Conservation (phyloP, 2,888 invertebrate species). For the Oscheius sp. region DNA sequence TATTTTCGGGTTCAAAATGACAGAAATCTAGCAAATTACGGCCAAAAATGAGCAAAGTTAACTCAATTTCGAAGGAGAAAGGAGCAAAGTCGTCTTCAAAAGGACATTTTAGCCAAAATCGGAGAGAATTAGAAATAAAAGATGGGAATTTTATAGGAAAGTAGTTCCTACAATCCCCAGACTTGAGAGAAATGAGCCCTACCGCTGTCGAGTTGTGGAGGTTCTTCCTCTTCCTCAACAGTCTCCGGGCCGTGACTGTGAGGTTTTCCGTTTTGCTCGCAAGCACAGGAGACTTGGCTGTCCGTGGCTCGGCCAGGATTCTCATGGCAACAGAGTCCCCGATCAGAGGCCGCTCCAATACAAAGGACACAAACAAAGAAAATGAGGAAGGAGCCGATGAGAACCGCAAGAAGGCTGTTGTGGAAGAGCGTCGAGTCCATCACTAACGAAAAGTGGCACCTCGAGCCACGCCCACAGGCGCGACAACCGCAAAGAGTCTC, state of each 20-base stretch:
- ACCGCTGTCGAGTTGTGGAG: not conserved
- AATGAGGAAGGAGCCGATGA: slow-evolving; percentile 64
- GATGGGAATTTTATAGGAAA: too few species aligned
- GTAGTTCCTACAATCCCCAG: too few species aligned
- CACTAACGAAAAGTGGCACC: slow-evolving; percentile 18
- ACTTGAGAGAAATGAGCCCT: not conserved
- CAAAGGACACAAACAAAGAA: slow-evolving; percentile 66
- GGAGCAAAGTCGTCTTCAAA: not conserved
- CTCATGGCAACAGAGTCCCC: slow-evolving; percentile 59
- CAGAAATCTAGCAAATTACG: not conserved
- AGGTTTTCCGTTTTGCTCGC: not conserved
- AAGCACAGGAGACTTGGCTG: slow-evolving; percentile 9
- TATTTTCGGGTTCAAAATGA: not conserved
- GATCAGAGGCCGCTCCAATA: slow-evolving; percentile 63
- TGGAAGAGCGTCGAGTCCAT: slow-evolving; percentile 67
- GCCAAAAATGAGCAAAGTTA: not conserved
- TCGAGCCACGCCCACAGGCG: slow-evolving; percentile 9
- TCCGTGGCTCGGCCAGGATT: not conserved
- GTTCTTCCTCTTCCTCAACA: slow-evolving; percentile 10
- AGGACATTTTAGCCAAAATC: not conserved
- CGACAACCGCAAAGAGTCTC: slow-evolving; percentile 21
- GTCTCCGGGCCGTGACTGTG: not conserved
- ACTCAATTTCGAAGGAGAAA: not conserved
- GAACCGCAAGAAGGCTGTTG: slow-evolving; percentile 59
- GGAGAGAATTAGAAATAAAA: not conserved